Percentiles rank a stretch among this genome's conserved stretches.
Conservation (phyloP, 2,113 vertebrate species). For the Sinocyclocheilus grahami region DNA sequence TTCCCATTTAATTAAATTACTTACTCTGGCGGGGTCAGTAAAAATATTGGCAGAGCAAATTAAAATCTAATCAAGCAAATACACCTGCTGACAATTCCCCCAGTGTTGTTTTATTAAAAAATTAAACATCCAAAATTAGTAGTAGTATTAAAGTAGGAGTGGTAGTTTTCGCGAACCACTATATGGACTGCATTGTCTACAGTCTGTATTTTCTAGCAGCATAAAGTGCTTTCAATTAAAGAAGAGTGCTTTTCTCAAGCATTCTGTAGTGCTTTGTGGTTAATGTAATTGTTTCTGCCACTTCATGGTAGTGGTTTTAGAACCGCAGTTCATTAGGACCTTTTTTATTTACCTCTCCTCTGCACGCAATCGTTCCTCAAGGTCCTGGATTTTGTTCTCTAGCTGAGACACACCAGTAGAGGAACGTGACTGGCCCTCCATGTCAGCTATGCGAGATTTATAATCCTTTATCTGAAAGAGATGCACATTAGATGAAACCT, state of each 20-base stretch:
- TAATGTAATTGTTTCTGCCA: slow-evolving; percentile 7
- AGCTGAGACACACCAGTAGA: slow-evolving; percentile 82
- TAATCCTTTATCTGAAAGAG: slow-evolving; percentile 87
- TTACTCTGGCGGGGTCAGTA: too few species aligned
- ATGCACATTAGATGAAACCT: background rate
- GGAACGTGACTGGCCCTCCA: slow-evolving; percentile 85
- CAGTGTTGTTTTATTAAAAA: too few species aligned
- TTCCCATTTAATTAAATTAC: too few species aligned
- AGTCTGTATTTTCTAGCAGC: background rate
- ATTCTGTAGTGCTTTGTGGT: slow-evolving; percentile 15
- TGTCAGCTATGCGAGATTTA: slow-evolving; percentile 82
- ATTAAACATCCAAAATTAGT: too few species aligned
- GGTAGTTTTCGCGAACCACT: background rate
- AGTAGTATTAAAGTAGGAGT: background rate
- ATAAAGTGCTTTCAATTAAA: background rate
- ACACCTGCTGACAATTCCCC: background rate
- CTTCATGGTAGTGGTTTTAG: background rate
- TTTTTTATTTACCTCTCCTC: slow-evolving; percentile 83
- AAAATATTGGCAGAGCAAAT: too few species aligned
- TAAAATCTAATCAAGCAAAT: background rate
- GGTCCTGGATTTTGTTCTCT: slow-evolving; percentile 83
- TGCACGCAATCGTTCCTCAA: slow-evolving; percentile 82
- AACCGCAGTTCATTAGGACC: background rate
- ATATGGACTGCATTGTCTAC: background rate
- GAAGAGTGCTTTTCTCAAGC: background rate